phyloP scores from a whole-genome alignment of 2,797 vertebrate species.

The Squalus acanthias region DNA sequence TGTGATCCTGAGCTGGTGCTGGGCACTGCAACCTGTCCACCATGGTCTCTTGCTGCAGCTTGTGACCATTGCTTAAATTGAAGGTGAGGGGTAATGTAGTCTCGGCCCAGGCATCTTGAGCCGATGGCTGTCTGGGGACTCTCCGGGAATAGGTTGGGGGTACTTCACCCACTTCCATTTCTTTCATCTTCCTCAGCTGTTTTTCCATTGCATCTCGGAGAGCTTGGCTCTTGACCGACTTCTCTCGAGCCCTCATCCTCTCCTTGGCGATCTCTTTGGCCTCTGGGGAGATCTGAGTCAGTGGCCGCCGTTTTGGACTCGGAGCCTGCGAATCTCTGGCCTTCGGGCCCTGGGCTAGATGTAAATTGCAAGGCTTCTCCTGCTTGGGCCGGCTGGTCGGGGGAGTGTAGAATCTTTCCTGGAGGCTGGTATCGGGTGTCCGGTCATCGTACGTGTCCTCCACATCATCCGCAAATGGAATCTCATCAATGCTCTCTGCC shows the following conservation, averaged over 20 bases:
- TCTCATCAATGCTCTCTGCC: constrained; percentile 90
- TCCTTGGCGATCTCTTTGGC: constrained; percentile 89
- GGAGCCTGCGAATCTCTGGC: constrained; percentile 59
- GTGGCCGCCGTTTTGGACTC: constrained; percentile 57
- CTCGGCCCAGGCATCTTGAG: constrained; percentile 58
- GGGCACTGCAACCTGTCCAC: constrained; percentile 68
- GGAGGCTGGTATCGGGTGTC: constrained; percentile 68
- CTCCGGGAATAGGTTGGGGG: constrained; percentile 48
- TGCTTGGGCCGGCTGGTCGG: constrained; percentile 67
- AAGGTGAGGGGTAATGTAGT: constrained; percentile 59
- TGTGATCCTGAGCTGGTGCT: constrained; percentile 52
- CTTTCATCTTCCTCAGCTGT: constrained; percentile 87
- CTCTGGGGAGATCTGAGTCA: constrained; percentile 73
- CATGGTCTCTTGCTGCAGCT: constrained; percentile 54
- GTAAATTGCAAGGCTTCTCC: constrained; percentile 57
- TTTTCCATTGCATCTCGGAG: constrained; percentile 90
- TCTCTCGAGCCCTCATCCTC: constrained; percentile 85
- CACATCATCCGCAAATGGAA: constrained; percentile 92
- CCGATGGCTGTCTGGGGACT: constrained; percentile 44
- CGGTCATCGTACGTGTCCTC: constrained; percentile 84
- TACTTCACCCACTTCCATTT: constrained; percentile 55
- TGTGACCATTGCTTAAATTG: constrained; percentile 61
- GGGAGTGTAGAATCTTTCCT: constrained; percentile 74
- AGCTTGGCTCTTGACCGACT: constrained; percentile 83
- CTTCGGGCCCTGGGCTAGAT: constrained; percentile 73